Evolutionary conservation across 1,140 invertebrate genomes (phyloP), one percentile per base, ranked within the genome.

Genomic region (Macrobrachium nipponense): DNA sequence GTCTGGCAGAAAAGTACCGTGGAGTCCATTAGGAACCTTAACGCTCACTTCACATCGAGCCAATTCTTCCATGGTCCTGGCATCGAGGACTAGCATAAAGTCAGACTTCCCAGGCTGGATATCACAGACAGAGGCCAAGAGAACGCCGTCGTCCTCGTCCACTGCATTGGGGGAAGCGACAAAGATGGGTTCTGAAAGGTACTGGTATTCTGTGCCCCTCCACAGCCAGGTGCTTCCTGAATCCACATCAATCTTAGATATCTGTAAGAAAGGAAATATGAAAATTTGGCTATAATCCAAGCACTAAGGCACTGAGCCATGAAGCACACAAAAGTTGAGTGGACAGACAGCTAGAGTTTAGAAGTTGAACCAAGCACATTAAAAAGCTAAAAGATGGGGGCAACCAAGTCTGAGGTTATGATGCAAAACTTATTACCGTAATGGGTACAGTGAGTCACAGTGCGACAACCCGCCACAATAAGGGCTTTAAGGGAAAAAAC

Each of bases 161-260:
- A 43, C n/a, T 0, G 81, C 87, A 51, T 78, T 59, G n/a, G 87
- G 78, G 3, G 62, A 6, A n/a, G 81, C 62, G 8, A 88, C 81
- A 60, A 88, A 88, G 60, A 58, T 23, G 43, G 81, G 82, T 66
- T 88, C 87, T 5, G 87, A 36, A 4, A 68, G 5, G 80, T 82
- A 84, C 27, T 82, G 79, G 80, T 76, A 27, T n/a, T 84, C 80
- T 23, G 20, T 68, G 18, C 80, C 87, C 11, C 60, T 75, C 87
- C 87, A 88, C 36, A 62, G 43, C 76, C 59, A 76, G n/a, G 43
- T 60, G 10, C 64, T 17, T 4, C 87, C 82, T 0, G 62, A 66
- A 59, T 81, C 82, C 76, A 84, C 83, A 59, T 88, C 87, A 75
- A 88, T 61, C 62, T 84, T 82, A 36, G 81, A 86, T n/a, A 86